A percentile compares a stretch with the other conserved stretches of the same genome.
These are phyloP conservation scores for Pyxicephalus adspersus DNA, from an alignment of 2,113 vertebrate species.

Conservation along the genomic window DNA sequence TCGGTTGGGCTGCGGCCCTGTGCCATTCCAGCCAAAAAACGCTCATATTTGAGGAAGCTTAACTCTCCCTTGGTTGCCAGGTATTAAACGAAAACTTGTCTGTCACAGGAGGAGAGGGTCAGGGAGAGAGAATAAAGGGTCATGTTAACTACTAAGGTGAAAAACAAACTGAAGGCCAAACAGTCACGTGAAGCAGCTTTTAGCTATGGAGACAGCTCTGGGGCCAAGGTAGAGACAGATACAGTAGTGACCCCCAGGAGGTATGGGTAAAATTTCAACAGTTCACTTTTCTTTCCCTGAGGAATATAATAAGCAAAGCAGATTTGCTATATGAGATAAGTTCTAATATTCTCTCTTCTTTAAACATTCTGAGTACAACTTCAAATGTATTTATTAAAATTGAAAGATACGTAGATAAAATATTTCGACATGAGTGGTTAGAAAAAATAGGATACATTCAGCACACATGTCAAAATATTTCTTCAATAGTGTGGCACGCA, in stretches of 20 bases:
- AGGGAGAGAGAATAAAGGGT: conserved; percentile 62
- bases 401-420: too few relatives aligned
- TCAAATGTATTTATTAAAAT: too few relatives aligned
- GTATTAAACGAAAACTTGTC: conserved; percentile 81
- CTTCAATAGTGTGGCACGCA: too few relatives aligned
- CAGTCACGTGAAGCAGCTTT: conserved; percentile 35
- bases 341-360: not conserved
- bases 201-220: conserved; percentile 47
- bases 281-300: not conserved
- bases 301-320: not conserved
- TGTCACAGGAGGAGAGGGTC: conserved; percentile 67
- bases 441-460: too few relatives aligned
- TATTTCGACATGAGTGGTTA: too few relatives aligned
- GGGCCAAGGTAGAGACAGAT: conserved; percentile 25
- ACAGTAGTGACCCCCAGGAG: conserved; percentile 4
- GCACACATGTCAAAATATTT: too few relatives aligned
- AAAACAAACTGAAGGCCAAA: conserved; percentile 48
- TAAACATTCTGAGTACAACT: not conserved
- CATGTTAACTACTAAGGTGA: conserved; percentile 61
- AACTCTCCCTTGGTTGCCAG: conserved; percentile 78
- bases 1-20: conserved; percentile 81
- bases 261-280: conserved; percentile 18
- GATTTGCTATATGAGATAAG: not conserved
- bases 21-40: conserved; percentile 77
- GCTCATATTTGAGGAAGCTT: conserved; percentile 85